Base-by-base conservation (phyloP, 2,888 invertebrate species). In the Epirrhoe alternata region DNA sequence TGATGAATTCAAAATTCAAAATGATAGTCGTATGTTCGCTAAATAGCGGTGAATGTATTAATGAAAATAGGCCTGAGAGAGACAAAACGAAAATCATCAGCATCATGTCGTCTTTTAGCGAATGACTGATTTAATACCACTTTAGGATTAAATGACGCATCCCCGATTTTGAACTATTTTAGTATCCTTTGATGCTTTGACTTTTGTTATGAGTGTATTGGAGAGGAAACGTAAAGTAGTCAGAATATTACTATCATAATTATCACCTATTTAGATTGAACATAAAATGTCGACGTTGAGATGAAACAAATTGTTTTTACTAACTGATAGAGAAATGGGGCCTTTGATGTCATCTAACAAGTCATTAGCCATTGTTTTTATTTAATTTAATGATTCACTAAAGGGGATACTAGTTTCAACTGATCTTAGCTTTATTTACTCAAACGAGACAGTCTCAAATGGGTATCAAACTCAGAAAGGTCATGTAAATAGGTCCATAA, bases 61-160 rank as follows among this genome's bases (percentile, higher is more conserved):
- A 12, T 12, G 30, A 51, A 51, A 51, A 24, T 24, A 24, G 30
- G 6, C 3, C 51, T n/a, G 10, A 73, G 72, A 62, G 61, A 63
- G 6, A 47, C 47, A 70, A 73, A 79, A 79, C 14, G 33, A 49
- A 57, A 57, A 58, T 31, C 58, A 52, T 35, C 78, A 78, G 80
- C 84, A 84, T 82, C 82, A 77, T 81, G 75, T 73, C 77, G 75
- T 84, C 83, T 82, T 77, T 84, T 82, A 82, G 80, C 82, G 78
- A 86, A 83, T 86, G 88, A 87, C 85, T 88, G 89, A 90, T 90
- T 90, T 90, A 90, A 85, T 82, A 77, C 85, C 76, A 72, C 78
- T 74, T 73, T 78, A 74, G 82, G 81, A 87, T 83, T 83, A 83
- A 85, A 86, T 82, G 85, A 83, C 78, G 68, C 77, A 74, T 80